Evolutionary conservation across 2,113 vertebrate species (phyloP), one percentile per base, ranked within the genome.

Genomic region (Erythrolamprus reginae): DNA sequence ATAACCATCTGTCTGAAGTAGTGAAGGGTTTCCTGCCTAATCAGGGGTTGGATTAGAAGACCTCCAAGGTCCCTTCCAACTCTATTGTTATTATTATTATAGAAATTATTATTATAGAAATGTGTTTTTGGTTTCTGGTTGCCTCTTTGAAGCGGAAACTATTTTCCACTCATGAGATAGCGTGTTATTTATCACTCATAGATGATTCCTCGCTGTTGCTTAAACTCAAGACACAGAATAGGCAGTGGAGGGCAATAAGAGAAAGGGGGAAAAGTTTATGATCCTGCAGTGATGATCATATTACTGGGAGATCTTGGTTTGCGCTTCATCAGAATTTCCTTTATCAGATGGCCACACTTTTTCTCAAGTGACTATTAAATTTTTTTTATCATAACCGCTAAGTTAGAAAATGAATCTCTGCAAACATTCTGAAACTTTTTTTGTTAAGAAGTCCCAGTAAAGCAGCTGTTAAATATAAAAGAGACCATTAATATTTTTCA

Each of bases 321-420:
- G 70, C n/a, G 53, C 77, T 91, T 91, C 86, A 83, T 88, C 52
- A 38, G 77, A 84, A 55, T 84, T 87, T 91, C 77, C 86, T 88
- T 89, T 50, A 50, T 84, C 47, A 50, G 77, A 88, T 33, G 23
- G 47, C 38, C 28, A 10, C 1, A 38, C 47, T 21, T 87, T 92
- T 91, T 52, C 21, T 84, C 52, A 70, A 91, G 89, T 24, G 52
- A 45, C 53, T 47, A 19, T 28, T 58, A 84, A 15, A 21, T 47
- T 23, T 87, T 23, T 87, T 90, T 93, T 86, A 88, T 82, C 48
- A 1, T 51, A 56, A 91, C 85, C 17, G 23, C 61, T 90, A 89
- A 92, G 84, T 48, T 48, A 86, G 86, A 89, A 88, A 82, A 77
- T 42, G 45, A 65, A 52, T 53, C 28, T 70, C 85, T 55, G 90